Evolutionary conservation across 2,797 vertebrate genomes (phyloP).

Genomic region (Sebastes vulpes): DNA sequence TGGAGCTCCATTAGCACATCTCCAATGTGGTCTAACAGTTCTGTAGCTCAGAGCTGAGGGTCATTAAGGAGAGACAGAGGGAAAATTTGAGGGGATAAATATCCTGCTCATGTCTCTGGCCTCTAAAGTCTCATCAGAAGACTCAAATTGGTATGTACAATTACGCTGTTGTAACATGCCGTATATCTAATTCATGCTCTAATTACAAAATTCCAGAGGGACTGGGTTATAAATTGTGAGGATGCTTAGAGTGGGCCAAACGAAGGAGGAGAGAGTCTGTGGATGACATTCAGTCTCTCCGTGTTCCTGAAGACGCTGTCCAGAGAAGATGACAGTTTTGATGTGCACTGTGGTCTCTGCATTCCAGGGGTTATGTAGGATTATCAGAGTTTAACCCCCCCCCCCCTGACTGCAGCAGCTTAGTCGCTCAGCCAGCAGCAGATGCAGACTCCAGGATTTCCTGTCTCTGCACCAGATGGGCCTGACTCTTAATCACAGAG

Average conservation of each 20-base stretch:
- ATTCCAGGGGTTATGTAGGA: slow-evolving; percentile 83
- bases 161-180: slow-evolving; percentile 47
- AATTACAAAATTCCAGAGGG: slow-evolving; percentile 77
- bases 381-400: slow-evolving; percentile 72
- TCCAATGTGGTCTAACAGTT: slow-evolving; percentile 79
- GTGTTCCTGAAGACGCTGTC: slow-evolving; percentile 47
- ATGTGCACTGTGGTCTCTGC: slow-evolving; percentile 70
- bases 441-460: slow-evolving; percentile 86
- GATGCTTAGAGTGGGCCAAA: slow-evolving; percentile 51
- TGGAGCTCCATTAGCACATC: slow-evolving; percentile 77
- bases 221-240: slow-evolving; percentile 66
- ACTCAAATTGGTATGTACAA: slow-evolving; percentile 41
- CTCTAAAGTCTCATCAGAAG: slow-evolving; percentile 45
- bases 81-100: slow-evolving; percentile 42
- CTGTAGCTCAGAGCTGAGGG: slow-evolving; percentile 57
- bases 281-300: slow-evolving; percentile 34
- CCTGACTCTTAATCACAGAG: slow-evolving; percentile 85
- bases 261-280: slow-evolving; percentile 32
- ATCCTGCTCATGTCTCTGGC: slow-evolving; percentile 31
- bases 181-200: slow-evolving; percentile 72
- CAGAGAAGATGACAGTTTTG: slow-evolving; percentile 62
- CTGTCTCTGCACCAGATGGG: slow-evolving; percentile 86
- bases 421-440: slow-evolving; percentile 80
- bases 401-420: slow-evolving; percentile 70
- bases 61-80: slow-evolving; percentile 46